Evolutionary conservation across 2,797 vertebrate genomes (phyloP).

Genomic region (Scomberomorus guttatus): DNA sequence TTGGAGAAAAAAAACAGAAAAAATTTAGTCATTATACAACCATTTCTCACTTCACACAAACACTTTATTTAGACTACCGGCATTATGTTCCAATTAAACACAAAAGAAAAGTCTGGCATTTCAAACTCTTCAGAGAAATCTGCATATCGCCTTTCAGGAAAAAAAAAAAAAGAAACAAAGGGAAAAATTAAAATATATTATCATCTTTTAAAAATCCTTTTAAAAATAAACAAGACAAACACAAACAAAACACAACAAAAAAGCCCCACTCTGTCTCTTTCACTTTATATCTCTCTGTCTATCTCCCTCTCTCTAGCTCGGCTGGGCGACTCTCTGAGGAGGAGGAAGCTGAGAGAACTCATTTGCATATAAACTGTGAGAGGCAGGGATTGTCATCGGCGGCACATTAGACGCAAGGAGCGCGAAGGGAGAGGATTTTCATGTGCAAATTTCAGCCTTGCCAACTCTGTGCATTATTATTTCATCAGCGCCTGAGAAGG

Average conservation of each 20-base stretch:
- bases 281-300: constrained; percentile 65
- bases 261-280: constrained; percentile 79
- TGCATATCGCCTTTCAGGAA: constrained; percentile 75
- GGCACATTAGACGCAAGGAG: constrained; percentile 78
- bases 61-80: constrained; percentile 74
- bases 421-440: constrained; percentile 82
- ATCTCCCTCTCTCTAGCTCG: constrained; percentile 50
- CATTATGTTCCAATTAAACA: constrained; percentile 83
- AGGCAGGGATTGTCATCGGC: constrained; percentile 84
- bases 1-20: constrained; percentile 11
- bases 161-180: constrained; percentile 75
- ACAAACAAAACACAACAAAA: constrained; percentile 87
- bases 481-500: constrained; percentile 83
- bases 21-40: constrained; percentile 70
- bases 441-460: constrained; percentile 88
- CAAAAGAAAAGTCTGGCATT: constrained; percentile 73
- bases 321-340: constrained; percentile 80
- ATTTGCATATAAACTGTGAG: constrained; percentile 88
- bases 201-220: constrained; percentile 85
- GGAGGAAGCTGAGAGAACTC: constrained; percentile 67
- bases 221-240: constrained; percentile 86
- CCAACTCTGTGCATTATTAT: constrained; percentile 86
- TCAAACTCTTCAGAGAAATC: constrained; percentile 76
- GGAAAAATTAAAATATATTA: constrained; percentile 85
- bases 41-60: constrained; percentile 76